A percentile compares a stretch with the other conserved stretches of the same genome.
Evolutionary conservation across 2,797 vertebrate genomes (phyloP).

Genomic region (Channallabes apus): DNA sequence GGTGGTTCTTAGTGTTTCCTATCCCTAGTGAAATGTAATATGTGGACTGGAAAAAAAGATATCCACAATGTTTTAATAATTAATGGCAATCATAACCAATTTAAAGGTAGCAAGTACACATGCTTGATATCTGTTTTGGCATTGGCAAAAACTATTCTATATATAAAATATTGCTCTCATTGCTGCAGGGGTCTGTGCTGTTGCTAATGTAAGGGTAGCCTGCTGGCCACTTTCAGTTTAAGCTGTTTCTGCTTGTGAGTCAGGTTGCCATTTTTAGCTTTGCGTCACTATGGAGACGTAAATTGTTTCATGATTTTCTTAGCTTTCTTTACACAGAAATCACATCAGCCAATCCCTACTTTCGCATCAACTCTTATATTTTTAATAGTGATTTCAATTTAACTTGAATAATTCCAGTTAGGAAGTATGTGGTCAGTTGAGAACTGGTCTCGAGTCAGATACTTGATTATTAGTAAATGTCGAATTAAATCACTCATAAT

Average conservation of each 20-base stretch:
- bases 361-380: background rate
- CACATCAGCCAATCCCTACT: background rate
- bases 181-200: slow-evolving; percentile 1
- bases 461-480: background rate
- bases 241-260: slow-evolving; percentile 14
- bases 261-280: slow-evolving; percentile 24
- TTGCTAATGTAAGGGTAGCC: slow-evolving; percentile 9
- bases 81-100: background rate
- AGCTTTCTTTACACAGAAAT: slow-evolving; percentile 1
- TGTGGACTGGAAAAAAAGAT: background rate
- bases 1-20: too few species aligned
- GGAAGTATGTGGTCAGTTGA: background rate
- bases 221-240: slow-evolving; percentile 10
- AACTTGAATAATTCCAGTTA: background rate
- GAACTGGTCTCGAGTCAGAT: background rate
- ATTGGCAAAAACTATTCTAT: background rate
- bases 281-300: slow-evolving; percentile 18
- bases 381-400: background rate
- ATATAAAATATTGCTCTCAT: background rate
- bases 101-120: background rate
- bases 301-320: slow-evolving; percentile 1
- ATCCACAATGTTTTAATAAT: background rate
- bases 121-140: background rate
- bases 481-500: background rate
- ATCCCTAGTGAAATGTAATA: background rate